Conservation (phyloP, 2,888 invertebrate genomes). For the Crocallis elinguaria region DNA sequence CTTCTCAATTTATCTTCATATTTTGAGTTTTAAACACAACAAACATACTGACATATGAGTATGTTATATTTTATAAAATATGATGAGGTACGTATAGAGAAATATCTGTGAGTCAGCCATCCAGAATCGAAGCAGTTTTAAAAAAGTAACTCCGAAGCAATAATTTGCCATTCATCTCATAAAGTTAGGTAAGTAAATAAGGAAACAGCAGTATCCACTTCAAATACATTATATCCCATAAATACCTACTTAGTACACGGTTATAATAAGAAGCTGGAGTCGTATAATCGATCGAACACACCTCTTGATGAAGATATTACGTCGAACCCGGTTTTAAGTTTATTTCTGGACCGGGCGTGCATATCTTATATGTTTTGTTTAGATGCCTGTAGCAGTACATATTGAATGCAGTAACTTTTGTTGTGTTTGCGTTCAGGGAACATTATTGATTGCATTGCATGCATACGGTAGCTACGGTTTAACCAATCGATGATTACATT, state of each 20-base stretch:
- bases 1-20: too few relatives aligned
- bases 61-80: too few relatives aligned
- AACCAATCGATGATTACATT: too few relatives aligned
- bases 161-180: neutral
- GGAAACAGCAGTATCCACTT: slow-evolving; percentile 24
- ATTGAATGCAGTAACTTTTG: slow-evolving; percentile 3
- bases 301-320: slow-evolving; percentile 82
- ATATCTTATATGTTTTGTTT: slow-evolving; percentile 34
- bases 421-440: too few relatives aligned
- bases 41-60: too few relatives aligned
- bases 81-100: too few relatives aligned
- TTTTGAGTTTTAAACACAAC: too few relatives aligned
- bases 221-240: slow-evolving; percentile 36
- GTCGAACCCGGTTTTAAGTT: slow-evolving; percentile 64
- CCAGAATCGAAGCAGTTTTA: too few relatives aligned
- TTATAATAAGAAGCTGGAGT: slow-evolving; percentile 47
- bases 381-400: slow-evolving; percentile 20
- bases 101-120: too few relatives aligned
- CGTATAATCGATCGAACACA: slow-evolving; percentile 78
- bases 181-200: slow-evolving; percentile 24
- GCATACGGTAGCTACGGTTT: too few relatives aligned
- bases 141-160: too few relatives aligned
- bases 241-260: slow-evolving; percentile 42
- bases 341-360: slow-evolving; percentile 67
- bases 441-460: too few relatives aligned